Conservation (phyloP, 2,888 invertebrate species). For the Nomada lathburiana region DNA sequence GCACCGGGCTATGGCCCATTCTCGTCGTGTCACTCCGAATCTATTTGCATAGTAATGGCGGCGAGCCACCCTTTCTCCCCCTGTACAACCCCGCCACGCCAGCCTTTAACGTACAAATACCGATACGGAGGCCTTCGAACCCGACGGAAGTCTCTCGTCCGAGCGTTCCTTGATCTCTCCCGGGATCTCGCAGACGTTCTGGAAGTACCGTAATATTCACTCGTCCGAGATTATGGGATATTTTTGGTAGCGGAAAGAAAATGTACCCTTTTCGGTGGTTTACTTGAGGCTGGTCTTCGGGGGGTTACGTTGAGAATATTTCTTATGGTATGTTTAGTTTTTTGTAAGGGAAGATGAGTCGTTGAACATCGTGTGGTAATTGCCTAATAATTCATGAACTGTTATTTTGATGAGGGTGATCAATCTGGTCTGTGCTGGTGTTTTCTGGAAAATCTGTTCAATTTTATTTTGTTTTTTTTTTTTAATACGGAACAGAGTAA, state of each 20-base stretch:
- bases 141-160: slow-evolving; percentile 10
- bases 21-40: slow-evolving; percentile 80
- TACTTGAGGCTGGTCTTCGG: too few relatives aligned
- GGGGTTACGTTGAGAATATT: too few relatives aligned
- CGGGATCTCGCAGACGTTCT: background rate
- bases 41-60: slow-evolving; percentile 84
- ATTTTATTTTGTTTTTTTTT: too few relatives aligned
- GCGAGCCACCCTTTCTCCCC: slow-evolving; percentile 32
- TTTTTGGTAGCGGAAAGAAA: background rate
- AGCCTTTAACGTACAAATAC: slow-evolving; percentile 64
- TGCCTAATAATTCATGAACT: too few relatives aligned
- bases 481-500: too few relatives aligned
- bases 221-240: background rate
- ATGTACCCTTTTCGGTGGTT: background rate
- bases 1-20: slow-evolving; percentile 75
- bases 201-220: background rate
- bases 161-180: slow-evolving; percentile 7
- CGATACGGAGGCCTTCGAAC: slow-evolving; percentile 36
- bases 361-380: too few relatives aligned
- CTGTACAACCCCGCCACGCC: background rate
- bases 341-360: too few relatives aligned
- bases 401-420: too few relatives aligned
- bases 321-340: too few relatives aligned
- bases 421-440: too few relatives aligned
- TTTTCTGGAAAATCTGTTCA: too few relatives aligned